A percentile compares a stretch with the other conserved stretches of the same genome.
Conservation (phyloP, 2,797 vertebrate species). For the Chloroceryle amazona region DNA sequence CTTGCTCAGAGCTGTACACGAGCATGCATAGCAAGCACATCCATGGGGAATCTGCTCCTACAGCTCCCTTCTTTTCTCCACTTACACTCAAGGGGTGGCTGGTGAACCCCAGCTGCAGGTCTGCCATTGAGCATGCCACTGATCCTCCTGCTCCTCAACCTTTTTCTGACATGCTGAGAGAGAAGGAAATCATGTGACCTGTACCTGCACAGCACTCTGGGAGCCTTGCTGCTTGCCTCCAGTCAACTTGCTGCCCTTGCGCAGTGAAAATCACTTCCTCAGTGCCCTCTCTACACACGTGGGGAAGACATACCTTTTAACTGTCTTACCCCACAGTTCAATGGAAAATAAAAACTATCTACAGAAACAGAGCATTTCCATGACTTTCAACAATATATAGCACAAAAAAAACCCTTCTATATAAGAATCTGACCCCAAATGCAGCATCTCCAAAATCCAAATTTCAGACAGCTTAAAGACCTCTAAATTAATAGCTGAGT, state of each 20-base stretch:
- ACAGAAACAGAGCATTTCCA: not conserved
- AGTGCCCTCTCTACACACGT: not conserved
- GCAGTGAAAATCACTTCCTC: not conserved
- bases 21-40: rapidly evolving
- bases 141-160: not conserved
- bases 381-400: not conserved
- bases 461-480: not conserved
- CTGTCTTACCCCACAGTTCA: not conserved
- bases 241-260: not conserved
- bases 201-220: not conserved
- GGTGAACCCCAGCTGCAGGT: not conserved
- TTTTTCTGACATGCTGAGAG: not conserved
- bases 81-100: not conserved
- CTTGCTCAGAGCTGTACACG: not conserved
- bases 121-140: not conserved
- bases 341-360: not conserved
- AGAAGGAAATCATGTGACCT: rapidly evolving
- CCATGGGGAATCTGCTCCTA: not conserved
- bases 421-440: not conserved
- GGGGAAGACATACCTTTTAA: not conserved
- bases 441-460: not conserved
- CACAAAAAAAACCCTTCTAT: not conserved
- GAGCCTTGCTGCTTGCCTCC: not conserved
- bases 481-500: not conserved
- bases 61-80: not conserved